phyloP scores from a whole-genome alignment of 2,113 vertebrate genomes.

The Xenus cinereus region DNA sequence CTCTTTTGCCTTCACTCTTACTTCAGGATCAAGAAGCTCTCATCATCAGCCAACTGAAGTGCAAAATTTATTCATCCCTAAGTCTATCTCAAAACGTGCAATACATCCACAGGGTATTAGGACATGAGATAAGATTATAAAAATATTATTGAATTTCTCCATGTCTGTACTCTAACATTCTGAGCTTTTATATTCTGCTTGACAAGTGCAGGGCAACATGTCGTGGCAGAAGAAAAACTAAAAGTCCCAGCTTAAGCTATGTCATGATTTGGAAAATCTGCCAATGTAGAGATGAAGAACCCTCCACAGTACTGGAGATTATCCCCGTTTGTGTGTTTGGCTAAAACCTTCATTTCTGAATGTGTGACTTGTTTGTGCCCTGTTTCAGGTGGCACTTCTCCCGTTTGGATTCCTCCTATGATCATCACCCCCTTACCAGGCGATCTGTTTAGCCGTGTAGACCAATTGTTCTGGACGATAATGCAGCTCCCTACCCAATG shows the following conservation, averaged over 20 bases:
- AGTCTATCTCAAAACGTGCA: neutral
- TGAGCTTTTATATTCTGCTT: neutral
- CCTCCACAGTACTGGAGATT: neutral
- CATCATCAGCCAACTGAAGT: neutral
- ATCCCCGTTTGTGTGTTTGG: fast-evolving
- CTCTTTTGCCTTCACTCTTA: neutral
- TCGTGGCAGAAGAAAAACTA: neutral
- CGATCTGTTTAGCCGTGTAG: neutral
- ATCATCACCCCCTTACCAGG: neutral
- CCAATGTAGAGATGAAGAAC: neutral
- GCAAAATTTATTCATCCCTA: neutral
- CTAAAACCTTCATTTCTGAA: neutral
- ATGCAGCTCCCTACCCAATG: fast-evolving
- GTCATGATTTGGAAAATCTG: neutral
- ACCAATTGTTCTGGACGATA: neutral
- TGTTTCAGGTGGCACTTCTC: neutral
- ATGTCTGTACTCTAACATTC: neutral
- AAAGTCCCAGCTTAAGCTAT: neutral
- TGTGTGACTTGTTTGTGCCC: fast-evolving
- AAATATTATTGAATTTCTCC: neutral
- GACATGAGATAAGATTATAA: neutral
- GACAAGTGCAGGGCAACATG: neutral
- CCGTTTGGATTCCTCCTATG: fast-evolving
- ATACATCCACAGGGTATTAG: neutral
- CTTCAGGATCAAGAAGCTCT: neutral